Evolutionary conservation across 2,888 invertebrate genomes (phyloP).

Genomic region (Pyrgus malvae): DNA sequence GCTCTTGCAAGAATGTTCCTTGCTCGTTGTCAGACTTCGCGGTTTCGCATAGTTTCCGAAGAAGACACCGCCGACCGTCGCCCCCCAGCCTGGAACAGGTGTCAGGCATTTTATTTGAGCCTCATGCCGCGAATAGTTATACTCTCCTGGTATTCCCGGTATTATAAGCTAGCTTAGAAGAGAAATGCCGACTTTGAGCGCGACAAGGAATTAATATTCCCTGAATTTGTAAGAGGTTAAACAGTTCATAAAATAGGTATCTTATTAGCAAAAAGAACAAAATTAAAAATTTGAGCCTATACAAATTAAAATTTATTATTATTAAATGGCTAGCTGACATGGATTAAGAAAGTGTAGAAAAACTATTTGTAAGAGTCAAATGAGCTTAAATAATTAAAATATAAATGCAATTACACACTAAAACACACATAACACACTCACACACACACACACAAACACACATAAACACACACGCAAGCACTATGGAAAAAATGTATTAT

Average conservation of each 20-base stretch:
- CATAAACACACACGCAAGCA: too few species aligned
- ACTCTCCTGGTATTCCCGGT: slow-evolving; percentile 19
- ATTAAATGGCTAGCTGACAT: too few species aligned
- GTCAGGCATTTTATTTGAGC: slow-evolving; percentile 22
- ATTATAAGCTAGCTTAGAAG: slow-evolving; percentile 9
- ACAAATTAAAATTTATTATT: too few species aligned
- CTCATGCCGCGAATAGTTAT: slow-evolving; percentile 16
- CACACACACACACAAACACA: too few species aligned
- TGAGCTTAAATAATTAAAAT: too few species aligned
- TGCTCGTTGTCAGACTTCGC: slow-evolving; percentile 60
- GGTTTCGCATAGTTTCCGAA: slow-evolving; percentile 84
- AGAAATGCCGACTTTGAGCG: slow-evolving; percentile 15
- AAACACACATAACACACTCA: too few species aligned
- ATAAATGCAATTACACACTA: too few species aligned
- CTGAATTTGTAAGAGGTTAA: not conserved
- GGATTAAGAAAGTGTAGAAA: too few species aligned
- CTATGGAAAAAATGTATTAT: too few species aligned
- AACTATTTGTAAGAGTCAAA: too few species aligned
- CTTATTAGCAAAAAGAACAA: not conserved
- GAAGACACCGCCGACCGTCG: slow-evolving; percentile 83
- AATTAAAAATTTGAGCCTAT: too few species aligned
- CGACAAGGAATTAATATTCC: not conserved
- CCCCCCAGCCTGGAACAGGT: slow-evolving; percentile 71
- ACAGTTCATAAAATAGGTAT: not conserved
- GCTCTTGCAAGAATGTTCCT: slow-evolving; percentile 84